These are phyloP conservation scores for Clavelina lepadiformis DNA, from an alignment of 23 tunicate species.

Conservation along the genomic window DNA sequence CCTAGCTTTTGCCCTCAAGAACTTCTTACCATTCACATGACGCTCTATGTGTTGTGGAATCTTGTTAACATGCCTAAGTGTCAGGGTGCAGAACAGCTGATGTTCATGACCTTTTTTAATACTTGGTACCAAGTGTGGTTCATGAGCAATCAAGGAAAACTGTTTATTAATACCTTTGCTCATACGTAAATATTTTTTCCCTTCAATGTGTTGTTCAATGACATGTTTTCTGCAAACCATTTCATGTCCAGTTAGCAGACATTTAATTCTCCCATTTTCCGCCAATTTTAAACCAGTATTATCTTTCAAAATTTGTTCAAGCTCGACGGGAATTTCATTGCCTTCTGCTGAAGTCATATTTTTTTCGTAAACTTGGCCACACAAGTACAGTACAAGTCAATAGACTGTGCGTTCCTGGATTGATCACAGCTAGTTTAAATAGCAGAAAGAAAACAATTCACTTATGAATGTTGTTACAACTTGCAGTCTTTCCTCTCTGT, in stretches of 20 bases:
- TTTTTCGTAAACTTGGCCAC: too few relatives aligned
- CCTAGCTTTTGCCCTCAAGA: constrained; percentile 1
- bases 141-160: background rate
- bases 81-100: constrained; percentile 11
- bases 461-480: too few relatives aligned
- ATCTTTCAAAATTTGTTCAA: too few relatives aligned
- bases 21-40: constrained; percentile 16
- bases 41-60: background rate
- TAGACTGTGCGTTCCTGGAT: too few relatives aligned
- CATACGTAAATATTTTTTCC: constrained; percentile 12
- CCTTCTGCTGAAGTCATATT: too few relatives aligned
- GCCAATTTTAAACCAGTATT: too few relatives aligned
- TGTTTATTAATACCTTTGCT: background rate
- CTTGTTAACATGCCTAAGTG: constrained; percentile 3
- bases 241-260: constrained; percentile 13
- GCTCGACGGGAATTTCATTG: too few relatives aligned
- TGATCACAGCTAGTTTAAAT: too few relatives aligned
- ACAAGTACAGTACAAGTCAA: too few relatives aligned
- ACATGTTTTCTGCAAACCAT: background rate
- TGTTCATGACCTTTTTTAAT: constrained; percentile 8
- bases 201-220: constrained; percentile 13
- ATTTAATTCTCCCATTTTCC: too few relatives aligned
- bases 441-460: too few relatives aligned
- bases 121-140: constrained; percentile 3
- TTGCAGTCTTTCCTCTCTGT: too few relatives aligned